Evolutionary conservation across 2,888 invertebrate genomes (phyloP).

Genomic region (Caenorhabditis japonica): DNA sequence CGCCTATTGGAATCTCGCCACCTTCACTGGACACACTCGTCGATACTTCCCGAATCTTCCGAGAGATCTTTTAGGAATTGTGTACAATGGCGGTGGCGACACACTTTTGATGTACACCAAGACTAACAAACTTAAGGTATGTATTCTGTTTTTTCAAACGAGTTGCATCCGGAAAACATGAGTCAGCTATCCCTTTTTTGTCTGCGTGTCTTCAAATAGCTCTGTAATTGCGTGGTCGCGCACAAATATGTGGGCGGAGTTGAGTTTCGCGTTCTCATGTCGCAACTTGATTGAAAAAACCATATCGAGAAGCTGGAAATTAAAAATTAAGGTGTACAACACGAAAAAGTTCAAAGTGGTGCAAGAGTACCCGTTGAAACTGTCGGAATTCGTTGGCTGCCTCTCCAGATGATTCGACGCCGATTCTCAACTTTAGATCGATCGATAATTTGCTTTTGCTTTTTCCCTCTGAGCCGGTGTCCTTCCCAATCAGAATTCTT

Average conservation of each 20-base stretch:
- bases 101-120: conserved; percentile 71
- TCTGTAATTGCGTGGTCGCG: too few relatives aligned
- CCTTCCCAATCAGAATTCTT: conserved; percentile 28
- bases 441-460: conserved; percentile 30
- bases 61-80: conserved; percentile 69
- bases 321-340: conserved; percentile 69
- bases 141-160: conserved; percentile 46
- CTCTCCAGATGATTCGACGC: conserved; percentile 35
- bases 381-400: conserved; percentile 69
- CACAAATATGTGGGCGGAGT: too few relatives aligned
- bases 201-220: too few relatives aligned
- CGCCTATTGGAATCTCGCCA: conserved; percentile 73
- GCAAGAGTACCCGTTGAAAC: conserved; percentile 68
- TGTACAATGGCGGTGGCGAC: conserved; percentile 63
- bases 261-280: too few relatives aligned
- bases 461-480: conserved; percentile 42
- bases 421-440: conserved; percentile 45
- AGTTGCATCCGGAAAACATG: too few relatives aligned
- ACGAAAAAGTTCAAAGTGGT: conserved; percentile 69
- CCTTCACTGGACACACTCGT: conserved; percentile 64
- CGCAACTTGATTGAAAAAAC: too few relatives aligned
- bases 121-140: conserved; percentile 68
- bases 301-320: too few relatives aligned
- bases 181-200: too few relatives aligned
- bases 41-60: conserved; percentile 69